Base-by-base conservation (phyloP, 2,888 invertebrate species). In the Ecliptopera silaceata region DNA sequence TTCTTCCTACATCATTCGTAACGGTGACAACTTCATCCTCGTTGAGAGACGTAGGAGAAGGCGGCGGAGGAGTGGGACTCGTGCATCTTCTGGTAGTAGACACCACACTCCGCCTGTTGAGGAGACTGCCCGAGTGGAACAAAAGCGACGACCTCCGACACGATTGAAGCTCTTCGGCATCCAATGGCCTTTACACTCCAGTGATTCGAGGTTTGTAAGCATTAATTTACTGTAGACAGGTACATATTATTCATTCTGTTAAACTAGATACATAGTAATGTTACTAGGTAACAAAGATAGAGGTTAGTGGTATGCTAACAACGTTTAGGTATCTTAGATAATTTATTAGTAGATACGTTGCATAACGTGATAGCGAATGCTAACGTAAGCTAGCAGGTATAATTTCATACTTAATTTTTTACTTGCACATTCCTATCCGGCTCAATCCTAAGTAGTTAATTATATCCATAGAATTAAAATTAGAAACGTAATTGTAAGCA, bases 171-270 rank as follows among this genome's bases (percentile, higher is more conserved):
- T 92, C 64, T 92, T 92, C 63, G 92, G 92, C 8, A 92, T 92
- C 66, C 92, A 92, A 79, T 92, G 92, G 92, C 92, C 92, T 11
- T 74, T 92, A 72, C 92, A 92, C 73, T 90, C 92, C 55, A 87
- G 88, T 71, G 92, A 92, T 69, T 85, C 90, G 38, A 88, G 92
- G 92, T 88, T 75, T 1, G 34, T 31, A 15, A 76, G 72, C 55
- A 53, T 65, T 61, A 42, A 65, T 61, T 61, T 54, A 65, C 61
- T 20, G 26, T n/a, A n/a, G n/a, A n/a, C 26, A 26, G 8, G 4
- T 26, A 26, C n/a, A n/a, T n/a, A 26, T 26, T 62, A n/a, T 55
- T 64, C 15, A 65, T 36, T 55, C 31, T 15, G 22, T n/a, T 32
- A 42, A 1, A 34, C 48, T 48, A 48, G 39, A 29, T 48, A 17